These are phyloP conservation scores for Melanerpes formicivorus DNA, from an alignment of 2,113 vertebrate species.

Conservation along the genomic window DNA sequence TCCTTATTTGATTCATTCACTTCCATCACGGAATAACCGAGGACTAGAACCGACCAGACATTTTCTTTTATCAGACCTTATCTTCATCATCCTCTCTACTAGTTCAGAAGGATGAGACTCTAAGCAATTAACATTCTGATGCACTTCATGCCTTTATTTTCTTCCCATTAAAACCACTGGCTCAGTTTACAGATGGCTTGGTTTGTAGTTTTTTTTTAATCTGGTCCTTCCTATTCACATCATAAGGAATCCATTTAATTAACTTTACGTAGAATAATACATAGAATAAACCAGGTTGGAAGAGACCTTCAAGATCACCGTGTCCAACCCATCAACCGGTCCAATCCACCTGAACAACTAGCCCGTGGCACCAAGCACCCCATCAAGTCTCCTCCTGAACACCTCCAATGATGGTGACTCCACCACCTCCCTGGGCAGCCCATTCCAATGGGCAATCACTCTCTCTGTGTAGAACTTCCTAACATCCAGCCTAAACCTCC, in stretches of 20 bases:
- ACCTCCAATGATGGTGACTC: too few relatives aligned
- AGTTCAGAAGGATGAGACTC: neutral
- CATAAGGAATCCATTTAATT: neutral
- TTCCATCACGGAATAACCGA: neutral
- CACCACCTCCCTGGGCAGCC: too few relatives aligned
- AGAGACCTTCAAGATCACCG: too few relatives aligned
- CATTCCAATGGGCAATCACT: too few relatives aligned
- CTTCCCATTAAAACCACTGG: neutral
- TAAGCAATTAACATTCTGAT: conserved; percentile 24
- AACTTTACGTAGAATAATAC: neutral
- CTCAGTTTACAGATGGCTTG: neutral
- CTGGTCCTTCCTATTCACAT: neutral
- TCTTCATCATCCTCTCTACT: neutral
- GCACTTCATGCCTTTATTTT: neutral
- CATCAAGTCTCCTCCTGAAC: too few relatives aligned
- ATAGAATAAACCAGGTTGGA: too few relatives aligned
- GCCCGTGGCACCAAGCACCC: too few relatives aligned
- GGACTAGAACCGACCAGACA: neutral
- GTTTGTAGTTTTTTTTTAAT: neutral
- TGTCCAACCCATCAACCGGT: too few relatives aligned
- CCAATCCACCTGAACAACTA: too few relatives aligned
- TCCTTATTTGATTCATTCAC: neutral
- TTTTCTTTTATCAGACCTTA: neutral
- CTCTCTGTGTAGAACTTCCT: too few relatives aligned
- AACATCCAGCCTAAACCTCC: too few relatives aligned